Conservation (phyloP, 2,888 invertebrate species). For the Acleris sparsana region DNA sequence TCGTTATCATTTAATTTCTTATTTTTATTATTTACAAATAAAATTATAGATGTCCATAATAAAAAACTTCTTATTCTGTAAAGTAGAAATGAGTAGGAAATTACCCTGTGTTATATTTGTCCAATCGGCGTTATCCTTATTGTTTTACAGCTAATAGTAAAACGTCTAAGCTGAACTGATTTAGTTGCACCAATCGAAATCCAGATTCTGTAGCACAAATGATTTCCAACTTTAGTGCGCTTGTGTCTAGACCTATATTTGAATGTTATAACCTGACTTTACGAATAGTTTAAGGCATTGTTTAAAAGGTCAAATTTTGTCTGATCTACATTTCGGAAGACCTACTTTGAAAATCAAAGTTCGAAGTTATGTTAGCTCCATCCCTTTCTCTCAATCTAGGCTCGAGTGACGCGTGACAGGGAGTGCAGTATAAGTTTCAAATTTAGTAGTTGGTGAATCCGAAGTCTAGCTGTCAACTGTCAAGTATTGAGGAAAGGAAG, state of each 20-base stretch:
- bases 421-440: no score
- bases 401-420: no score
- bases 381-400: no score
- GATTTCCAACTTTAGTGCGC: neutral
- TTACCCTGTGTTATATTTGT: neutral
- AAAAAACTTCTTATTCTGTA: neutral
- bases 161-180: neutral
- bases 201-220: neutral
- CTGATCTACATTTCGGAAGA: neutral
- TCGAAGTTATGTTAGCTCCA: no score
- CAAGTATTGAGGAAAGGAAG: neutral
- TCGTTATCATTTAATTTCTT: no score
- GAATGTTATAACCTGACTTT: neutral
- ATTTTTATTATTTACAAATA: no score
- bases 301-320: constrained; percentile 1
- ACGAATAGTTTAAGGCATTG: constrained; percentile 12
- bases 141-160: neutral
- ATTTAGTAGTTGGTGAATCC: no score
- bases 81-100: neutral
- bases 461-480: no score
- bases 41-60: no score
- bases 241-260: neutral
- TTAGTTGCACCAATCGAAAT: no score
- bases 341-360: neutral
- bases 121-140: neutral